Evolutionary conservation across 2,888 invertebrate species (phyloP), one percentile per base, ranked within the genome.

Genomic region (Nomada fucata): DNA sequence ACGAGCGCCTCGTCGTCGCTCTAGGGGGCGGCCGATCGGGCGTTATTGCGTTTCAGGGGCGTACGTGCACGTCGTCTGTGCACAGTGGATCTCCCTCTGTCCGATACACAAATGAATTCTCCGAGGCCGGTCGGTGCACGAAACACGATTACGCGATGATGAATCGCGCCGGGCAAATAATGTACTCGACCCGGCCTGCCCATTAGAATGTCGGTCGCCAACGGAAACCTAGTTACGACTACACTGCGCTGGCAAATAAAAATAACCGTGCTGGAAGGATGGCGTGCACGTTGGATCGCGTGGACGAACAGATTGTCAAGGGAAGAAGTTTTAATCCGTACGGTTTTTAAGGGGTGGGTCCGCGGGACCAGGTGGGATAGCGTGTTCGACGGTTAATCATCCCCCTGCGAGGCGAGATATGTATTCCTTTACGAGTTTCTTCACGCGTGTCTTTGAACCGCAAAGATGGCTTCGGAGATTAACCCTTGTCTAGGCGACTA

Each of bases 21-120:
- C 20, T 64, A 23, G 65, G 61, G 61, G 84, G 68, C 36, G 68
- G 61, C 68, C 75, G 67, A 80, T 87, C 79, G 76, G 76, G 70
- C 84, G 81, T 88, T 88, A 88, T 88, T 80, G 72, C 82, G 74
- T 65, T 53, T 61, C 83, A 82, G 83, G 84, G 77, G 59, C 76
- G 84, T 72, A 77, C 57, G 59, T 42, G 42, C 29, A 47, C 18
- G 13, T 7, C 11, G 29, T 53, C 72, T 59, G 70, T 53, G 60
- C 80, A 70, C 72, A 29, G 65, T 29, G 78, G 42, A 60, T 69
- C 75, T 69, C 60, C 70, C 84, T 59, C 44, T 57, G 26, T 55
- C 47, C 74, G 70, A 67, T 60, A 60, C 61, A 64, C 74, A 70
- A 84, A 79, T 68, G 83, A 83, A 76, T 79, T 76, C 79, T 2